Evolutionary conservation across 2,888 invertebrate species (phyloP), one percentile per base, ranked within the genome.

Genomic region (Troilus luridus): DNA sequence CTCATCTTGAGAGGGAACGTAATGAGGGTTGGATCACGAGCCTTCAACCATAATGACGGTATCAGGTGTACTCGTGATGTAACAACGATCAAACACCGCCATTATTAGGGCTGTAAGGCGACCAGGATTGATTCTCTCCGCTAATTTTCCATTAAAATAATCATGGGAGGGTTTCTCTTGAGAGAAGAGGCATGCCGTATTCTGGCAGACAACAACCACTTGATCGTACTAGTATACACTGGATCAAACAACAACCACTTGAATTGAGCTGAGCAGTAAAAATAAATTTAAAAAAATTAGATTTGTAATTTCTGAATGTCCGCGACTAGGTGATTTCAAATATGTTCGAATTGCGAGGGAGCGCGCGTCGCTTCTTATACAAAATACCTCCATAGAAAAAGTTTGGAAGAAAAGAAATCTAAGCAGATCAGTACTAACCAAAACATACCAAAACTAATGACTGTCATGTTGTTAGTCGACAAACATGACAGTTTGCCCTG

Each of bases 11-110:
- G 9, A 12, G 85, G 19, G 19, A 85, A 12, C n/a, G 85, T 85
- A 85, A 85, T 85, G 85, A 85, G n/a, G 56, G 10, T 54, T 1
- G 81, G 21, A 54, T 81, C 81, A 81, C 54, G 54, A 81, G 41
- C 67, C 81, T 81, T 56, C 21, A 17, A 85, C 56, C 85, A 85
- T 85, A 56, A 85, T 21, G 21, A 54, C 56, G 85, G 85, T 85
- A 85, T 85, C 85, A 56, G 85, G 85, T 85, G n/a, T 54, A 56
- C 81, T 54, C 0, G 5, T 81, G 54, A 54, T 54, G 54, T 81
- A n/a, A n/a, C n/a, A 54, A 54, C 81, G 81, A 54, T 19, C 24
- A 67, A 24, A 10, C 67, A 24, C 24, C 67, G 27, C 17, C 72
- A 27, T 72, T 72, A 72, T 72, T 72, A 72, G 72, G 27, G 72